Base-by-base conservation (phyloP, 2,888 invertebrate species). In the Strigamia maritima region DNA sequence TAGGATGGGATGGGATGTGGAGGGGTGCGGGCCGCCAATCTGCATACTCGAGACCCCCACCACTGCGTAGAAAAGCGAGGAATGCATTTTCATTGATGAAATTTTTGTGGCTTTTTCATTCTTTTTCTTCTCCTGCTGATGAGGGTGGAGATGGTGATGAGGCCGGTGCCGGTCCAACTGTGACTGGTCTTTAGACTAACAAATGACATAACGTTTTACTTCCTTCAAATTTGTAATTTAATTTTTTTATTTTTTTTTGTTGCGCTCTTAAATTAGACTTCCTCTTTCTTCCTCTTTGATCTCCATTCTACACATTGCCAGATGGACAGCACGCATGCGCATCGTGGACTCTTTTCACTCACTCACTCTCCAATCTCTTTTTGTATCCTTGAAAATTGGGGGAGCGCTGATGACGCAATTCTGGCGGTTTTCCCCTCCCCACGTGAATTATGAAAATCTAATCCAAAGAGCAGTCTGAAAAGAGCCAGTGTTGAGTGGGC, bases 81-180 rank as follows among this genome's bases (percentile, higher is more conserved):
- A 77, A 77, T 77, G 54, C 54, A 49, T 77, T 77, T 54, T 24
- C 77, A 77, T 77, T 77, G 77, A 77, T 77, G 77, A 77, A 54
- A 77, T 77, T 77, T 77, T 77, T 77, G 77, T 26, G 77, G 77
- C 54, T 77, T 77, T 76, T 44, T 60, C 24, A 22, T 60, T 60
- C 24, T 60, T 60, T 60, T 60, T 60, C 60, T 14, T 10, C 40
- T 40, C 40, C n/a, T 44, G 4, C 6, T 35, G 35, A 10, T 35
- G 10, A 10, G 35, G 35, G n/a, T n/a, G n/a, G n/a, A n/a, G n/a
- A n/a, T n/a, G n/a, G 40, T n/a, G n/a, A n/a, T n/a, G n/a, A n/a
- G n/a, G n/a, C n/a, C n/a, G n/a, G n/a, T n/a, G n/a, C n/a, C n/a
- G n/a, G n/a, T n/a, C n/a, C n/a, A n/a, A n/a, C n/a, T n/a, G n/a